Percentiles rank a stretch among this genome's conserved stretches.
phyloP scores from a whole-genome alignment of 2,888 invertebrate genomes.

The Ctenicera cuprea region DNA sequence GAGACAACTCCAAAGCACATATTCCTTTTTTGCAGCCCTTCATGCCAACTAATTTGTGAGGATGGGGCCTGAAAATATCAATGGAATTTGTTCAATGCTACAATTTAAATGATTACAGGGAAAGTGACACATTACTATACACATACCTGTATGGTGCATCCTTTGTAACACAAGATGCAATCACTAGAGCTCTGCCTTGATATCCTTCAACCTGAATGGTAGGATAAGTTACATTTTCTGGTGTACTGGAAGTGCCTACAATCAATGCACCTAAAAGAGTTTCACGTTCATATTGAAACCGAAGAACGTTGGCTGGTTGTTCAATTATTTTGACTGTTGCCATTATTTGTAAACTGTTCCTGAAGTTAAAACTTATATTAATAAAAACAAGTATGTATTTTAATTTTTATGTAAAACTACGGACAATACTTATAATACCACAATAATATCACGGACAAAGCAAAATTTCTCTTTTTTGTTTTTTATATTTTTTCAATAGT shows the following conservation, averaged over 20 bases:
- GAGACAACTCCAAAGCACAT: conserved; percentile 87
- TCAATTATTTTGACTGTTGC: conserved; percentile 85
- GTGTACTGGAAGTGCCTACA: conserved; percentile 90
- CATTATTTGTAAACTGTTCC: conserved; percentile 42
- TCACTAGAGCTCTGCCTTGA: conserved; percentile 89
- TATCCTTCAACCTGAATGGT: conserved; percentile 92
- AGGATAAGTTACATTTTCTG: conserved; percentile 94
- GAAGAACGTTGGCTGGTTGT: conserved; percentile 93
- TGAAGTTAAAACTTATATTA: too few species aligned
- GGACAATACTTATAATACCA: too few species aligned
- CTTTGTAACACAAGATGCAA: conserved; percentile 97
- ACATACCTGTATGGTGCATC: conserved; percentile 86
- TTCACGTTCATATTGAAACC: conserved; percentile 92
- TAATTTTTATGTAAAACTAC: too few species aligned
- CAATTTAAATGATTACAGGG: too few species aligned
- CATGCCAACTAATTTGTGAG: conserved; percentile 95
- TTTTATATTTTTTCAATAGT: too few species aligned
- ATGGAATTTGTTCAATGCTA: too few species aligned
- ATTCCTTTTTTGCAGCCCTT: conserved; percentile 95
- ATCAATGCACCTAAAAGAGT: conserved; percentile 97
- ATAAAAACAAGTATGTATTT: too few species aligned
- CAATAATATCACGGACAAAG: too few species aligned
- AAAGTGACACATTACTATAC: too few species aligned
- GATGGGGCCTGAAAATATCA: conserved; percentile 81
- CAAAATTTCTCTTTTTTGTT: too few species aligned